phyloP scores from a whole-genome alignment of 2,888 invertebrate species.

The Aphodius sticticus region DNA sequence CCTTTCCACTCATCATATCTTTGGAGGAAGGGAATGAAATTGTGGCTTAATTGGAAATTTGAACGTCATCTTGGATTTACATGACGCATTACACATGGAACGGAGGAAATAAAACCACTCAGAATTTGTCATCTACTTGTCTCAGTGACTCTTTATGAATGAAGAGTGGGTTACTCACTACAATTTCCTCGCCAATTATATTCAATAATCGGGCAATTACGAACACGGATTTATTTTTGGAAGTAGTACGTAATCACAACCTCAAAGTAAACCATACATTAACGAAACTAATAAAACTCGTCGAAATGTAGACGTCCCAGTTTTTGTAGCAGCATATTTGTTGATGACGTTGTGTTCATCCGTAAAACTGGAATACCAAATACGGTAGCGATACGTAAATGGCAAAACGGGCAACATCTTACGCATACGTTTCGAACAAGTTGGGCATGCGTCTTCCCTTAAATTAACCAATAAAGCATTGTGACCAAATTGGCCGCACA shows the following conservation, averaged over 20 bases:
- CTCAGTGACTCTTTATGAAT: neutral
- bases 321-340: neutral
- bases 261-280: neutral
- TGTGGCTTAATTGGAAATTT: too few relatives aligned
- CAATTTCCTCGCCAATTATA: neutral
- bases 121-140: neutral
- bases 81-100: neutral
- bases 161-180: neutral
- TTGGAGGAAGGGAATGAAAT: too few relatives aligned
- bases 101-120: neutral
- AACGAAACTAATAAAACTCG: neutral
- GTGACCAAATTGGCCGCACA: neutral
- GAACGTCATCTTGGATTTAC: too few relatives aligned
- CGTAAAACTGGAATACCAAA: neutral
- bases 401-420: neutral
- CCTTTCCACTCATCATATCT: too few relatives aligned
- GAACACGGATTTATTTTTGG: neutral
- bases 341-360: neutral
- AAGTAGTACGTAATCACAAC: neutral
- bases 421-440: neutral
- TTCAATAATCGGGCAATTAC: neutral
- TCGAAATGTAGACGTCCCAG: neutral
- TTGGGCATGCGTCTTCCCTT: neutral
- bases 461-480: neutral
- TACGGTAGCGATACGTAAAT: neutral